Evolutionary conservation across 2,113 vertebrate genomes (phyloP).

Genomic region (Ahaetulla prasina): DNA sequence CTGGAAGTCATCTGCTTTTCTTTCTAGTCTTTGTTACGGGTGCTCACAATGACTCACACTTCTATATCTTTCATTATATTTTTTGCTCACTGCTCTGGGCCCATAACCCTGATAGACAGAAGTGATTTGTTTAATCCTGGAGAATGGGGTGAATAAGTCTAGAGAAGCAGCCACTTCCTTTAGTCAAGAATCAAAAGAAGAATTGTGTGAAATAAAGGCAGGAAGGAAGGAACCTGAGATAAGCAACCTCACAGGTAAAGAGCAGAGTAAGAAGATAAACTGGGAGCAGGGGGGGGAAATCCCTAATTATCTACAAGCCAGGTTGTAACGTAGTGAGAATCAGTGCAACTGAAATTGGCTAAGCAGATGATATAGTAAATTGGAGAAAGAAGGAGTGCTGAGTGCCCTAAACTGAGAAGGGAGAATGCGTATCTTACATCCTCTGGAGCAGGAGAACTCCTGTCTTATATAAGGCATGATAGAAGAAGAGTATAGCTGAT

Average conservation of each 20-base stretch:
- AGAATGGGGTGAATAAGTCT: neutral
- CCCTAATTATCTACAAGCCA: neutral
- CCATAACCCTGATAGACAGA: neutral
- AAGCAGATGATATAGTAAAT: neutral
- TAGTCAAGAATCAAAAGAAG: neutral
- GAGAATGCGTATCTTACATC: neutral
- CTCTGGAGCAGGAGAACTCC: neutral
- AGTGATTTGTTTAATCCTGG: neutral
- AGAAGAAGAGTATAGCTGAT: neutral
- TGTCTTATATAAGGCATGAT: neutral
- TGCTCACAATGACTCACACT: neutral
- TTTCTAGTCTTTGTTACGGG: neutral
- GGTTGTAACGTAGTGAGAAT: neutral
- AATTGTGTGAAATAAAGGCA: neutral
- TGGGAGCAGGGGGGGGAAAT: neutral
- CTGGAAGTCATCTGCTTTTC: neutral
- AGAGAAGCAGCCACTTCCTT: neutral
- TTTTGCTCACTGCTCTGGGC: neutral
- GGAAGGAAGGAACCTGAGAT: neutral
- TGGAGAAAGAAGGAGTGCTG: neutral
- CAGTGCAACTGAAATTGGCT: neutral
- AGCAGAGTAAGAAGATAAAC: neutral
- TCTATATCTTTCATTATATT: neutral
- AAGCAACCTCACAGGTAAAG: neutral
- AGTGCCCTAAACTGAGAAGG: neutral